Evolutionary conservation across 2,888 invertebrate species (phyloP), one percentile per base, ranked within the genome.

Genomic region (Platypus cylindrus): DNA sequence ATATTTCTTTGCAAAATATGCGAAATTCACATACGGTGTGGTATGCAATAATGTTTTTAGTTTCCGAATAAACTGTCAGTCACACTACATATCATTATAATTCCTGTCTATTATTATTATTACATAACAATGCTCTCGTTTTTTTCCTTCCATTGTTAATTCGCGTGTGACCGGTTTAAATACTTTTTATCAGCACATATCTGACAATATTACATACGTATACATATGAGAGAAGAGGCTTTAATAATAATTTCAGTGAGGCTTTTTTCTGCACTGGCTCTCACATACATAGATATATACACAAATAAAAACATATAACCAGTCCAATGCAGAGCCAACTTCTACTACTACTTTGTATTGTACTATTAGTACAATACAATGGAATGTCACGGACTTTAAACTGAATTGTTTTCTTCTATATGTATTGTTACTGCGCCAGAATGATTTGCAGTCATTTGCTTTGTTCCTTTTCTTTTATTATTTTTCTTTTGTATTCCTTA

Each of bases 111-210:
- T n/a, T n/a, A n/a, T n/a, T n/a, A n/a, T n/a, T n/a, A 34, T 34
- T 34, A 34, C 28, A 28, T 28, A 34, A 34, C 16, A 34, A 34
- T 34, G 28, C 16, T 23, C 15, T 11, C n/a, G 33, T 27, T 34
- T 27, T 27, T n/a, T n/a, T n/a, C n/a, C n/a, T n/a, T 16, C 28
- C 12, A 34, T 34, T 34, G 34, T 34, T 28, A 20, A 16, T 12
- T 8, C 16, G 28, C 34, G 34, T 34, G 34, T 28, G 34, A 34
- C 34, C 34, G 22, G 34, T 27, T 34, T 34, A 34, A 34, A 22
- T 28, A 23, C 27, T 8, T 9, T 28, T 34, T 34, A 34, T 28
- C 34, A 28, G 22, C 20, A 17, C 25, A 34, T 34, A 18, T 34
- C 12, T 28, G 8, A 28, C 22, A 20, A 28, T 22, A 27, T 4